phyloP scores from a whole-genome alignment of 1,140 invertebrate genomes.

The Hypsibius dujardini region DNA sequence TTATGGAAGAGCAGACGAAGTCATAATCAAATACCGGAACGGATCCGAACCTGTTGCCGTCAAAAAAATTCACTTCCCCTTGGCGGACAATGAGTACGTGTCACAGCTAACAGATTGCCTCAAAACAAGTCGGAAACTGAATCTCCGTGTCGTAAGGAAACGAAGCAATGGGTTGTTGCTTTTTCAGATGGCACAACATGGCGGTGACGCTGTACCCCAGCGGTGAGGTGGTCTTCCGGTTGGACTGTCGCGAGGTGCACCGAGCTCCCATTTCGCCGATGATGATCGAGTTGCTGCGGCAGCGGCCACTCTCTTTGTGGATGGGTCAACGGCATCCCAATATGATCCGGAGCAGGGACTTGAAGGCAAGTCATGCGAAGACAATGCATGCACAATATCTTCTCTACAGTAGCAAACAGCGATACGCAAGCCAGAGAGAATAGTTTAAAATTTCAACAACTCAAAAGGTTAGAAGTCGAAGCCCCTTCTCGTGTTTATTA shows the following conservation, averaged over 20 bases:
- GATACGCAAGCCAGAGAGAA: too few relatives aligned
- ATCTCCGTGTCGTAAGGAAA: too few relatives aligned
- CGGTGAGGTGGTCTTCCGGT: not conserved
- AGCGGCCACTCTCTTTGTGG: not conserved
- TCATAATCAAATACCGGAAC: not conserved
- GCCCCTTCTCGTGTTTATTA: too few relatives aligned
- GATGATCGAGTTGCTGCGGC: not conserved
- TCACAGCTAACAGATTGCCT: too few relatives aligned
- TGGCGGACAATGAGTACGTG: too few relatives aligned
- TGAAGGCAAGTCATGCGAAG: conserved; percentile 11
- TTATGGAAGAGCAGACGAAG: not conserved
- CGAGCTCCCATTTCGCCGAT: not conserved
- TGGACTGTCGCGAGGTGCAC: not conserved
- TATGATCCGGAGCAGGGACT: not conserved
- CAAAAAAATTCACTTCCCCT: too few relatives aligned
- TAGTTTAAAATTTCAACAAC: too few relatives aligned
- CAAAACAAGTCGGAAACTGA: too few relatives aligned
- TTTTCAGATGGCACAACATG: not conserved
- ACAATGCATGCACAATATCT: not conserved
- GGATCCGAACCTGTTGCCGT: too few relatives aligned
- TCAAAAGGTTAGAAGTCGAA: too few relatives aligned
- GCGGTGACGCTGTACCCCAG: not conserved
- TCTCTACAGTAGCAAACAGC: too few relatives aligned
- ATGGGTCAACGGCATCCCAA: conserved; percentile 1
- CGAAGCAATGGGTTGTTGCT: too few relatives aligned